Conservation (phyloP, 2,797 vertebrate species). For the Octomys mimax region DNA sequence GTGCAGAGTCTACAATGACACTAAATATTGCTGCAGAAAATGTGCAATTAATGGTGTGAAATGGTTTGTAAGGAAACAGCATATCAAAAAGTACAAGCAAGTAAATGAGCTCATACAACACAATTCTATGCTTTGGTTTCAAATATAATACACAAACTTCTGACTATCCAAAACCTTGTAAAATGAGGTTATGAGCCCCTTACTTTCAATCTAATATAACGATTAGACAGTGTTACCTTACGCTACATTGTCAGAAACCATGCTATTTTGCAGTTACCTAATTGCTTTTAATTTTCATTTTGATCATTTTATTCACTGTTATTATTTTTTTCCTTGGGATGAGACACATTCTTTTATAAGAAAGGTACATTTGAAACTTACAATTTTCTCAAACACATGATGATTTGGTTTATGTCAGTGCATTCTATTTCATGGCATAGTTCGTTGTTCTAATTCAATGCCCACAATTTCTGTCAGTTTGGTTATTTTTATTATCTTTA, state of each 20-base stretch:
- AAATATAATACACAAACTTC: slow-evolving; percentile 67
- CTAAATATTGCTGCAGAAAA: neutral
- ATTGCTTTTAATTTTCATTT: slow-evolving; percentile 72
- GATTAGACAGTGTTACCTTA: slow-evolving; percentile 15
- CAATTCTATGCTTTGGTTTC: slow-evolving; percentile 62
- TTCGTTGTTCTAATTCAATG: neutral
- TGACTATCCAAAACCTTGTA: neutral
- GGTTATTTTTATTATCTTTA: neutral
- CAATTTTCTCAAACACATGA: slow-evolving; percentile 26
- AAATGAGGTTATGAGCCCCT: slow-evolving; percentile 70
- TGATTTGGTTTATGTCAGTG: slow-evolving; percentile 12
- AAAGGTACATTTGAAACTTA: slow-evolving; percentile 49
- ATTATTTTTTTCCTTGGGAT: slow-evolving; percentile 51
- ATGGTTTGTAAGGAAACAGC: slow-evolving; percentile 51
- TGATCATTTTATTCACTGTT: slow-evolving; percentile 60
- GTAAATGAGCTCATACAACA: slow-evolving; percentile 61
- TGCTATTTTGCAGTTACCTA: slow-evolving; percentile 44
- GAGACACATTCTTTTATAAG: slow-evolving; percentile 55
- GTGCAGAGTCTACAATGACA: neutral
- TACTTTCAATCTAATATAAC: slow-evolving; percentile 42
- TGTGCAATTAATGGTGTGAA: slow-evolving; percentile 61
- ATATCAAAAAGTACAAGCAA: slow-evolving; percentile 44
- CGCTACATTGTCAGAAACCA: neutral
- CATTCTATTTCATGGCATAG: neutral
- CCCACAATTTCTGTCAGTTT: neutral